phyloP scores from a whole-genome alignment of 1,140 invertebrate genomes.

The Drosophila sp. region DNA sequence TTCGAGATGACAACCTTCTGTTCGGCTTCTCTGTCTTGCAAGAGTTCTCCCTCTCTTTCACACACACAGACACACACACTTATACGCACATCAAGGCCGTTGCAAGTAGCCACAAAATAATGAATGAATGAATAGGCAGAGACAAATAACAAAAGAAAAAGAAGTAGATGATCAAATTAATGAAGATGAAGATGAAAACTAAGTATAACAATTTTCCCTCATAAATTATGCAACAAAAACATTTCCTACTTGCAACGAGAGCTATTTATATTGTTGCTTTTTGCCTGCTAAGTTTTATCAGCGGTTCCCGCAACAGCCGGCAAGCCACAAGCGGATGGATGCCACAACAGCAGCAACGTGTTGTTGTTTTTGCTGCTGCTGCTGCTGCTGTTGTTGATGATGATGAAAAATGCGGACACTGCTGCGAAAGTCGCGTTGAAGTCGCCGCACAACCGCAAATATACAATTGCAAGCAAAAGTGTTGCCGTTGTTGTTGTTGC shows the following conservation, averaged over 20 bases:
- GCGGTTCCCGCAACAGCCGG: slow-evolving; percentile 46
- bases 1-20: too few relatives aligned
- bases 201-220: slow-evolving; percentile 73
- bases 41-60: not conserved
- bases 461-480: slow-evolving; percentile 68
- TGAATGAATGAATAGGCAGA: slow-evolving; percentile 28
- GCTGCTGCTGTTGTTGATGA: slow-evolving; percentile 29
- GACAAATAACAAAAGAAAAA: slow-evolving; percentile 10
- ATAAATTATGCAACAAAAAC: slow-evolving; percentile 74
- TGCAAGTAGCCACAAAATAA: slow-evolving; percentile 17
- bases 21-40: not conserved
- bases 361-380: slow-evolving; percentile 1
- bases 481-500: slow-evolving; percentile 44
- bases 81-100: slow-evolving; percentile 33
- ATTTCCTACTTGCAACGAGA: slow-evolving; percentile 67
- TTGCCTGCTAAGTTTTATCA: slow-evolving; percentile 30
- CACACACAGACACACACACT: too few relatives aligned
- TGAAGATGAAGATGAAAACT: slow-evolving; percentile 41
- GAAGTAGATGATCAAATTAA: slow-evolving; percentile 5
- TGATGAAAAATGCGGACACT: slow-evolving; percentile 68
- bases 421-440: slow-evolving; percentile 71
- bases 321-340: slow-evolving; percentile 37
- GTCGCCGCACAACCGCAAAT: slow-evolving; percentile 63
- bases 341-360: slow-evolving; percentile 20
- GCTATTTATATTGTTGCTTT: slow-evolving; percentile 30